Percentiles rank a stretch among this genome's conserved stretches.
phyloP scores from a whole-genome alignment of 30 jellyfish, hydroid and myxozoan genomes.

The Aurelia aurita region DNA sequence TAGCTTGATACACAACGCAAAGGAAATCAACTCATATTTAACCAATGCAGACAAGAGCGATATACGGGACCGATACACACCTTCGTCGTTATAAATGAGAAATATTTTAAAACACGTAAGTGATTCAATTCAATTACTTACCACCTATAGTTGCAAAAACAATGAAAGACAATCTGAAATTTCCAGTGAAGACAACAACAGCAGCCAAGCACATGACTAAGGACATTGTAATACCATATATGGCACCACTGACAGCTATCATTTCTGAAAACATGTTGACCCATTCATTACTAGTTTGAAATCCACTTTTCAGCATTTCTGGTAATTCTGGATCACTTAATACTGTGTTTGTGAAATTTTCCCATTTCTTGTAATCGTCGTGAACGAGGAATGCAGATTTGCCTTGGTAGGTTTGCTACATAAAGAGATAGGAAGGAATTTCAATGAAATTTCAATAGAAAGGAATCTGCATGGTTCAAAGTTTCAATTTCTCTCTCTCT shows the following conservation, averaged over 20 bases:
- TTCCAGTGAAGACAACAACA: constrained; percentile 66
- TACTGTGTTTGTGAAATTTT: constrained; percentile 52
- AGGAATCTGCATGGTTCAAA: too few relatives aligned
- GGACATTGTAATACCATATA: constrained; percentile 63
- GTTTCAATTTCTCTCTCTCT: too few relatives aligned
- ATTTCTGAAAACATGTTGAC: constrained; percentile 73
- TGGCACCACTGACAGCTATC: constrained; percentile 74
- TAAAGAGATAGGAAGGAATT: not conserved
- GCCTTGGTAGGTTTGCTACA: constrained; percentile 65
- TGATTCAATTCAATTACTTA: not conserved
- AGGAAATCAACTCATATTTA: too few relatives aligned
- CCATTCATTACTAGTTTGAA: constrained; percentile 68
- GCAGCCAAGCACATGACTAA: constrained; percentile 64
- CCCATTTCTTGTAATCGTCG: constrained; percentile 62
- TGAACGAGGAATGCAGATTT: constrained; percentile 54
- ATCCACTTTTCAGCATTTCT: constrained; percentile 68
- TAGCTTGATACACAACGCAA: too few relatives aligned
- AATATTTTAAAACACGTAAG: too few relatives aligned
- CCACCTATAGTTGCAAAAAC: constrained; percentile 73
- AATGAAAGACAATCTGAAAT: constrained; percentile 47
- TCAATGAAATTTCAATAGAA: too few relatives aligned
- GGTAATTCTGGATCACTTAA: constrained; percentile 56
- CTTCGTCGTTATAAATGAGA: too few relatives aligned
- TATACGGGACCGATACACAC: too few relatives aligned
- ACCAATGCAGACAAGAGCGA: too few relatives aligned